Percentiles rank a stretch among this genome's conserved stretches.
phyloP scores from a whole-genome alignment of 2,888 invertebrate species.

The Temnothorax rugatulus region DNA sequence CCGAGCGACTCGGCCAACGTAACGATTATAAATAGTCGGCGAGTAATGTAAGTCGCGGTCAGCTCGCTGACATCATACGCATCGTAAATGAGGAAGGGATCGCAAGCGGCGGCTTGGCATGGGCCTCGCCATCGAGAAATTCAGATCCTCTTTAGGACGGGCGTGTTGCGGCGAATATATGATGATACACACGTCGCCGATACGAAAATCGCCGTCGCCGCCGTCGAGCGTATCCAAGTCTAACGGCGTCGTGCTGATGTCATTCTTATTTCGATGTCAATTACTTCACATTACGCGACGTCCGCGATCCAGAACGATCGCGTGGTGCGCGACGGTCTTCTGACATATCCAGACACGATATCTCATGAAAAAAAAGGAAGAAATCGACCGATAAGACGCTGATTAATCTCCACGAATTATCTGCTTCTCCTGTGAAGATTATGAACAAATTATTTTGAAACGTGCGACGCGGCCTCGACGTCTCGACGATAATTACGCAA shows the following conservation, averaged over 20 bases:
- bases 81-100: conserved; percentile 41
- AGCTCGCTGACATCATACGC: conserved; percentile 65
- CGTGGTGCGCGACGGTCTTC: conserved; percentile 21
- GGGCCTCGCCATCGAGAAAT: neutral
- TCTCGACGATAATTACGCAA: neutral
- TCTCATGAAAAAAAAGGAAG: neutral
- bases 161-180: neutral
- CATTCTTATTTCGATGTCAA: conserved; percentile 67
- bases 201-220: conserved; percentile 42
- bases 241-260: conserved; percentile 65
- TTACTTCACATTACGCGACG: conserved; percentile 62
- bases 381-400: neutral
- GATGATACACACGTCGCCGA: neutral
- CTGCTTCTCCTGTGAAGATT: neutral
- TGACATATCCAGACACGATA: neutral
- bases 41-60: conserved; percentile 50
- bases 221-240: conserved; percentile 14
- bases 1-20: conserved; percentile 50
- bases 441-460: neutral
- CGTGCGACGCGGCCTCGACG: neutral
- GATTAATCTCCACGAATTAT: neutral
- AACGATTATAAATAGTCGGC: conserved; percentile 72
- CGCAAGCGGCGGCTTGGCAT: conserved; percentile 31
- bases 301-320: conserved; percentile 51
- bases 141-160: neutral